Evolutionary conservation across 2,113 vertebrate genomes (phyloP).

Genomic region (Oncorhynchus tshawytscha): DNA sequence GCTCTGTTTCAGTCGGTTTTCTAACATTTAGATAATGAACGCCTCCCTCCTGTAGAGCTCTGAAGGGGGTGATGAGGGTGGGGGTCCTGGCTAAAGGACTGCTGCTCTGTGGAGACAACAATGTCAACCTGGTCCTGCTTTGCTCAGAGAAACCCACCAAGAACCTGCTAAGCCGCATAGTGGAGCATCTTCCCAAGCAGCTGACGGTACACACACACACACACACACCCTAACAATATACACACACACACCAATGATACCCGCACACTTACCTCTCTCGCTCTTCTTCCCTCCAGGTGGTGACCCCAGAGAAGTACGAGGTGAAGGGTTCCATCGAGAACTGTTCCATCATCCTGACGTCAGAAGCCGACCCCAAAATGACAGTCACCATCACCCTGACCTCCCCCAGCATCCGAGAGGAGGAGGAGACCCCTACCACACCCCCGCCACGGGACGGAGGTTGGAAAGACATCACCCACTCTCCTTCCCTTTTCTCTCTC

Average conservation of each 20-base stretch:
- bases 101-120: conserved; percentile 90
- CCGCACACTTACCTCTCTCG: too few relatives aligned
- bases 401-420: conserved; percentile 94
- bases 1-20: conserved; percentile 61
- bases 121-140: conserved; percentile 91
- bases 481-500: conserved; percentile 17
- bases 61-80: conserved; percentile 96
- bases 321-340: conserved; percentile 89
- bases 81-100: conserved; percentile 96
- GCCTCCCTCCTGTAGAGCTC: conserved; percentile 70
- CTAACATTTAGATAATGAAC: too few relatives aligned
- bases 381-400: conserved; percentile 97
- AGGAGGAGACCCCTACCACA: conserved; percentile 63
- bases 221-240: neutral
- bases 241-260: neutral
- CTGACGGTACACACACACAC: conserved; percentile 77
- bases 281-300: conserved; percentile 71
- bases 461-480: conserved; percentile 73
- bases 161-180: conserved; percentile 82
- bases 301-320: conserved; percentile 96
- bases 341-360: conserved; percentile 91
- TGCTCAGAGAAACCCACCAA: conserved; percentile 94
- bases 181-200: conserved; percentile 94
- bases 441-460: conserved; percentile 84
- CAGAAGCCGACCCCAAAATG: conserved; percentile 93